phyloP scores from a whole-genome alignment of 35 echinoderm and acorn worm species.

The Nesometra sesokonis region DNA sequence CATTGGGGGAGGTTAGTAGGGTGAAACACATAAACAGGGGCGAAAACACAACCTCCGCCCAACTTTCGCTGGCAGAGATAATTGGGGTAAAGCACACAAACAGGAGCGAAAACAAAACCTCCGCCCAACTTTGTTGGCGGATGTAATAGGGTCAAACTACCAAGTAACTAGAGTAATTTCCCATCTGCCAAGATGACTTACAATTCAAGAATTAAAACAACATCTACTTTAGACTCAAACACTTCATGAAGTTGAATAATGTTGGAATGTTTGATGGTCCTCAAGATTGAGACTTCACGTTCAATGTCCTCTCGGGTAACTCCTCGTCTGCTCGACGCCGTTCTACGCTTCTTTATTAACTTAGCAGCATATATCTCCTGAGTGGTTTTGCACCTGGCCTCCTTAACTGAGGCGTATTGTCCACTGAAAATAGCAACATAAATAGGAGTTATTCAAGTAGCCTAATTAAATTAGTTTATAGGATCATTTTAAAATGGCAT shows the following conservation, averaged over 20 bases:
- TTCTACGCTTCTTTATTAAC: slow-evolving; percentile 76
- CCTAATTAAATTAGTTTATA: too few relatives aligned
- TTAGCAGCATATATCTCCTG: slow-evolving; percentile 72
- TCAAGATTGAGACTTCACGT: slow-evolving; percentile 70
- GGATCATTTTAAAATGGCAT: too few relatives aligned
- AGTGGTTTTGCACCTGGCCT: slow-evolving; percentile 51
- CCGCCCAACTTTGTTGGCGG: too few relatives aligned
- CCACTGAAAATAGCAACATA: slow-evolving; percentile 71
- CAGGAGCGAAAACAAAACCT: too few relatives aligned
- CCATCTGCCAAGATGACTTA: slow-evolving; percentile 23
- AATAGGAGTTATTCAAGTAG: too few relatives aligned
- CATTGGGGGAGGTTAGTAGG: too few relatives aligned
- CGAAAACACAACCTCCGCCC: too few relatives aligned
- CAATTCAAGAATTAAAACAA: slow-evolving; percentile 88
- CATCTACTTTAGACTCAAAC: slow-evolving; percentile 68
- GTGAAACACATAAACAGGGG: too few relatives aligned
- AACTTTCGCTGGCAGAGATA: too few relatives aligned
- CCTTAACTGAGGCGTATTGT: slow-evolving; percentile 79
- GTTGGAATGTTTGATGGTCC: slow-evolving; percentile 60
- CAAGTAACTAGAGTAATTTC: too few relatives aligned
- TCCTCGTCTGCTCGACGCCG: slow-evolving; percentile 68
- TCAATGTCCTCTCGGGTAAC: slow-evolving; percentile 82
- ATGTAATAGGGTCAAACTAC: too few relatives aligned
- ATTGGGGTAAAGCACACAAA: too few relatives aligned
- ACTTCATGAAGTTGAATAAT: slow-evolving; percentile 88